These are phyloP conservation scores for Hafferia zeledoni DNA, from an alignment of 2,797 vertebrate species.

Conservation along the genomic window DNA sequence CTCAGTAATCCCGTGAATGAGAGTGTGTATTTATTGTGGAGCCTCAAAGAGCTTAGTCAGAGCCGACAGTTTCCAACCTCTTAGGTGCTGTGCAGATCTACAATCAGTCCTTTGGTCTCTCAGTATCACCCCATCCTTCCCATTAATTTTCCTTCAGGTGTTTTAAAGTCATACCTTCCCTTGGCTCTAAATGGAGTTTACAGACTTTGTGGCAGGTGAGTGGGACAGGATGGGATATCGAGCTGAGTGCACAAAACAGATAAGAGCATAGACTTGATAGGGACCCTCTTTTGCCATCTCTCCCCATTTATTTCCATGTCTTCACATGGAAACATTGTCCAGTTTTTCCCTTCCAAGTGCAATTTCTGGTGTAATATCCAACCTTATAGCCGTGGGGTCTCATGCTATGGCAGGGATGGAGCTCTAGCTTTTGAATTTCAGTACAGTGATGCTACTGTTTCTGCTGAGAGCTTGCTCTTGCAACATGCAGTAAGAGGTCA, in stretches of 20 bases:
- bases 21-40: background rate
- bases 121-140: background rate
- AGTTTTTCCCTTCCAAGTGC: background rate
- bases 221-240: background rate
- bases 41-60: background rate
- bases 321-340: background rate
- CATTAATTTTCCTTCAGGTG: background rate
- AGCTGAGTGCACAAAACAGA: background rate
- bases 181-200: background rate
- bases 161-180: background rate
- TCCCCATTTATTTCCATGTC: background rate
- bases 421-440: background rate
- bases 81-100: background rate
- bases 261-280: background rate
- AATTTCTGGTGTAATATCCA: background rate
- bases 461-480: conserved; percentile 1
- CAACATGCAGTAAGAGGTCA: background rate
- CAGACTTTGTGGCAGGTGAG: background rate
- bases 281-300: background rate
- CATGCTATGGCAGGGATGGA: background rate
- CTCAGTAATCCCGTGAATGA: background rate
- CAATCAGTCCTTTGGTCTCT: background rate
- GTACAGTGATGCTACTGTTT: conserved; percentile 11
- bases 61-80: background rate
- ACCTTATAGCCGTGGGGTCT: background rate